phyloP scores from a whole-genome alignment of 2,888 invertebrate genomes.

The Caenorhabditis imperialis region DNA sequence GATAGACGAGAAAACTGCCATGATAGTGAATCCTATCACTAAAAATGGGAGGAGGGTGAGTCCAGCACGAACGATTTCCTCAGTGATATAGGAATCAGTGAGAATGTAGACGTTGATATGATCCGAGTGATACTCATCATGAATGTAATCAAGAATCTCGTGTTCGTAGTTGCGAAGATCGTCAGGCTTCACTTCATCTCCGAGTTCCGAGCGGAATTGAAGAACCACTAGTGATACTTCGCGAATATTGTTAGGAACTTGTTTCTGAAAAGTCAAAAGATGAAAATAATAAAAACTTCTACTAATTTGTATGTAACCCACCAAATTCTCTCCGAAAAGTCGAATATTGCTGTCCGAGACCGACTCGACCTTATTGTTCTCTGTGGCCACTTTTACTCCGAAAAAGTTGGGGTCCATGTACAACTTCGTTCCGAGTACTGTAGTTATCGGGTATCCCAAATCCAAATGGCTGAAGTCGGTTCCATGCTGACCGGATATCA shows the following conservation, averaged over 20 bases:
- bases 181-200: conserved; percentile 51
- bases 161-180: conserved; percentile 68
- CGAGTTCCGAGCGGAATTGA: conserved; percentile 73
- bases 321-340: conserved; percentile 35
- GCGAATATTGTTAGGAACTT: conserved; percentile 72
- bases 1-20: conserved; percentile 72
- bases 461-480: conserved; percentile 63
- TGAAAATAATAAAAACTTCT: neutral
- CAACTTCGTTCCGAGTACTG: conserved; percentile 74
- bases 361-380: conserved; percentile 39
- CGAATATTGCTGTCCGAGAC: conserved; percentile 41
- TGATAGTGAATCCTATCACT: conserved; percentile 75
- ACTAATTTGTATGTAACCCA: neutral
- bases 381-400: conserved; percentile 70
- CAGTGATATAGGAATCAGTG: conserved; percentile 74
- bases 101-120: conserved; percentile 62
- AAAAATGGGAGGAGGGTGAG: conserved; percentile 75
- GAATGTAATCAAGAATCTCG: conserved; percentile 67
- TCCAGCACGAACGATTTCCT: conserved; percentile 71
- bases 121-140: conserved; percentile 64
- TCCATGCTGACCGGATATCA: conserved; percentile 69
- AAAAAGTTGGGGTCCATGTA: conserved; percentile 77
- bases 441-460: conserved; percentile 75
- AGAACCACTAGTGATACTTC: conserved; percentile 71
- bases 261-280: conserved; percentile 68